A percentile compares a stretch with the other conserved stretches of the same genome.
phyloP scores from a whole-genome alignment of 2,888 invertebrate species.

The Tipula lateralis region DNA sequence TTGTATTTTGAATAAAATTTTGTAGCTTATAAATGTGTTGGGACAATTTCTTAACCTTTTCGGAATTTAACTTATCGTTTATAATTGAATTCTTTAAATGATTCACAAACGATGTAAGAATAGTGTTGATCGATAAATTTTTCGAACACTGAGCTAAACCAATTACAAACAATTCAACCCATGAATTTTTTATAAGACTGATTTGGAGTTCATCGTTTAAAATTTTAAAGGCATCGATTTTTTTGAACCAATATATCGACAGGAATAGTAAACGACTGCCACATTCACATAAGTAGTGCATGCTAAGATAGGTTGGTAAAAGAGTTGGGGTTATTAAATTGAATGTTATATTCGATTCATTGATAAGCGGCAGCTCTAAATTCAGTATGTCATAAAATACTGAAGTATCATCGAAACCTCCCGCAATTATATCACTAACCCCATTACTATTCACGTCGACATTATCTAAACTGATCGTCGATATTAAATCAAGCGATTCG shows the following conservation, averaged over 20 bases:
- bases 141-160: conserved; percentile 84
- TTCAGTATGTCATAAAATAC: conserved; percentile 42
- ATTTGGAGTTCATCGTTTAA: conserved; percentile 81
- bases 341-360: conserved; percentile 66
- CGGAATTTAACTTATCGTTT: conserved; percentile 71
- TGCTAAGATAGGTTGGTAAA: conserved; percentile 82
- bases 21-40: conserved; percentile 77
- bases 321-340: conserved; percentile 71
- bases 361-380: conserved; percentile 53
- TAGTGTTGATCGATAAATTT: conserved; percentile 69
- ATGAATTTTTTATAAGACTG: conserved; percentile 76
- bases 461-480: conserved; percentile 45
- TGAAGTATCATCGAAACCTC: conserved; percentile 38
- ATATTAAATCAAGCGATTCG: conserved; percentile 65
- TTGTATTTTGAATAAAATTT: conserved; percentile 72
- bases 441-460: conserved; percentile 37
- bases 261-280: conserved; percentile 87
- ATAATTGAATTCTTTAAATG: conserved; percentile 53
- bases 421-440: conserved; percentile 30
- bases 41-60: conserved; percentile 69
- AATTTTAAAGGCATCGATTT: conserved; percentile 74
- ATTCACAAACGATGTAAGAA: conserved; percentile 75
- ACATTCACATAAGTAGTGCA: conserved; percentile 93
- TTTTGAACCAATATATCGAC: conserved; percentile 83
- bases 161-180: conserved; percentile 88